phyloP scores from a whole-genome alignment of 2,888 invertebrate genomes.

The Rhingia campestris region DNA sequence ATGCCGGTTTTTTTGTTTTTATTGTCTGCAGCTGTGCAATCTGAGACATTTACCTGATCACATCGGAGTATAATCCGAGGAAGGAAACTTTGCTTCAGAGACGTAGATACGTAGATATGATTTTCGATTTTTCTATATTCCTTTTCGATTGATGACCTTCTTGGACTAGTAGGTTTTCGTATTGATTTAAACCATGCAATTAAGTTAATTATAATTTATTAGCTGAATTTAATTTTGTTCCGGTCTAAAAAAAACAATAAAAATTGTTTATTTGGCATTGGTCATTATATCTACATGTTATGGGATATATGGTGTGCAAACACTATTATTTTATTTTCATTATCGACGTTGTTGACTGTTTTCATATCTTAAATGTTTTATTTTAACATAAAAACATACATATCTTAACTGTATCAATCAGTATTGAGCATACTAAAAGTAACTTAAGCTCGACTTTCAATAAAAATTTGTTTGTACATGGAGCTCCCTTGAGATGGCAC shows the following conservation, averaged over 20 bases:
- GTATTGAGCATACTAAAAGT: too few species aligned
- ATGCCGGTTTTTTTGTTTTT: slow-evolving; percentile 20
- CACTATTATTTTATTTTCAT: too few species aligned
- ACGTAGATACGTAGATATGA: neutral
- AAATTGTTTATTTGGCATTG: neutral
- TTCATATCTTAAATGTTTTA: too few species aligned
- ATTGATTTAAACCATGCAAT: neutral
- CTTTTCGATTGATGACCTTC: slow-evolving; percentile 21
- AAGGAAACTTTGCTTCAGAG: neutral
- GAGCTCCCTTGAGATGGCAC: too few species aligned
- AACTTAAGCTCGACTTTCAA: too few species aligned
- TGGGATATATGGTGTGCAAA: neutral
- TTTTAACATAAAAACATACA: too few species aligned
- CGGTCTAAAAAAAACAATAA: neutral
- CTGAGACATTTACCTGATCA: neutral
- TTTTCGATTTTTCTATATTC: neutral
- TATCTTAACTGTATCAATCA: too few species aligned
- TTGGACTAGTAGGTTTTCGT: neutral
- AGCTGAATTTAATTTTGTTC: neutral
- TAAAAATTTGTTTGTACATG: too few species aligned
- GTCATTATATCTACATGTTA: neutral
- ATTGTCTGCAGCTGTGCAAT: slow-evolving; percentile 33
- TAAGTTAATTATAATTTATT: slow-evolving; percentile 1
- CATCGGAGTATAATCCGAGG: neutral
- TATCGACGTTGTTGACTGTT: too few species aligned